phyloP scores from a whole-genome alignment of 2,113 vertebrate species.

The Daubentonia madagascariensis region DNA sequence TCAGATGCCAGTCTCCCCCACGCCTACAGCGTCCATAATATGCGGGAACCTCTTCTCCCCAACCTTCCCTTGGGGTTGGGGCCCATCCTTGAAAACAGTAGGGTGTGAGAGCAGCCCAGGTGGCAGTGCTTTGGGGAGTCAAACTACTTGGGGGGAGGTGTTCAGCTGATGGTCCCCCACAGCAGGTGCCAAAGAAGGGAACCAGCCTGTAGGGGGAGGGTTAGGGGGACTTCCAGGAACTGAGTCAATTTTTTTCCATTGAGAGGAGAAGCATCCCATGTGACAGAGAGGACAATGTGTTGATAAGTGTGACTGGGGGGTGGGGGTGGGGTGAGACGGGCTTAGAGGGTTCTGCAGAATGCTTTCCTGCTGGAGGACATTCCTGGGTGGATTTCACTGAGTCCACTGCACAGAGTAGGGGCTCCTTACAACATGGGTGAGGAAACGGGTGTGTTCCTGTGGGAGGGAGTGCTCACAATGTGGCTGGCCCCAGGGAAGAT shows the following conservation, averaged over 20 bases:
- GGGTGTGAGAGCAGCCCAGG: not conserved
- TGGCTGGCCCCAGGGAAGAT: not conserved
- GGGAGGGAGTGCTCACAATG: not conserved
- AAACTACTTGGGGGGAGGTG: not conserved
- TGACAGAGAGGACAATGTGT: not conserved
- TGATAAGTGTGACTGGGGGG: not conserved
- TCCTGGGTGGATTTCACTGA: not conserved
- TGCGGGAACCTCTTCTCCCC: not conserved
- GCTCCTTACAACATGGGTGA: not conserved
- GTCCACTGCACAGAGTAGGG: not conserved
- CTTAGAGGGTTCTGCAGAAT: not conserved
- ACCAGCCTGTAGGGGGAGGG: not conserved
- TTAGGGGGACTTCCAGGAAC: slow-evolving; percentile 29
- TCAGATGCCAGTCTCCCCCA: not conserved
- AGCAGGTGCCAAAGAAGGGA: slow-evolving; percentile 32
- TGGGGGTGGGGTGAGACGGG: not conserved
- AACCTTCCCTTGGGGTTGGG: not conserved
- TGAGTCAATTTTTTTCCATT: slow-evolving; percentile 52
- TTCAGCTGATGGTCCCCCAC: not conserved
- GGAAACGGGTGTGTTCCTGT: not conserved
- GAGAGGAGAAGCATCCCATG: not conserved
- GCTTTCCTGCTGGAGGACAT: not conserved
- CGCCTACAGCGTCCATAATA: not conserved
- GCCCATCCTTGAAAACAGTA: not conserved
- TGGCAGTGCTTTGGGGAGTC: not conserved